These are phyloP conservation scores for Macropodus opercularis DNA, from an alignment of 2,797 vertebrate genomes.

Conservation along the genomic window DNA sequence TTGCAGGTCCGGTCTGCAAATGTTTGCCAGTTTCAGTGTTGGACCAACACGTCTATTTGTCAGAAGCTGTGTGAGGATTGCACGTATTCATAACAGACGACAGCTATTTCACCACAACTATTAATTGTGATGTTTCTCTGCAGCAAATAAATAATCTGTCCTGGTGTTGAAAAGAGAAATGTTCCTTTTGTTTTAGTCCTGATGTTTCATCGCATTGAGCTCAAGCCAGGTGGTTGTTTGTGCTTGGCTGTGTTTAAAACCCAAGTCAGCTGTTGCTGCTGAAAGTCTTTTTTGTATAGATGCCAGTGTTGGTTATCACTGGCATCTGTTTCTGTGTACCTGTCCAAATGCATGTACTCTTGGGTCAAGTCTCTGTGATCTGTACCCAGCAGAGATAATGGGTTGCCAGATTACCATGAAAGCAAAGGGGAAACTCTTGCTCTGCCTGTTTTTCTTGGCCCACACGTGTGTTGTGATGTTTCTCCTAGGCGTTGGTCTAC, in stretches of 20 bases:
- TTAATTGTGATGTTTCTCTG: conserved; percentile 23
- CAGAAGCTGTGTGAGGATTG: conserved; percentile 33
- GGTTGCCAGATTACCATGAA: conserved; percentile 24
- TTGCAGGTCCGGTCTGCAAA: conserved; percentile 26
- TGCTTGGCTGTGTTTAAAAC: conserved; percentile 16
- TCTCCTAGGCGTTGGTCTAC: conserved; percentile 3
- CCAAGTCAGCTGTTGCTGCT: conserved; percentile 21
- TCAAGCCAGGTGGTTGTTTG: conserved; percentile 25
- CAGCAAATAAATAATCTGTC: conserved; percentile 25
- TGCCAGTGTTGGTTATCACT: conserved; percentile 31
- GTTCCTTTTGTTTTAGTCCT: no score
- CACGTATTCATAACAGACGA: conserved; percentile 28
- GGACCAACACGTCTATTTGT: conserved; percentile 44
- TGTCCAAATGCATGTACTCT: conserved; percentile 46
- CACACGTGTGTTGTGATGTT: conserved; percentile 13
- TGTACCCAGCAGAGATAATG: conserved; percentile 36
- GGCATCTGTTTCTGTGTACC: conserved; percentile 42
- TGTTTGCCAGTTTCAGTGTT: conserved; percentile 51
- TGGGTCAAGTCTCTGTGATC: conserved; percentile 22
- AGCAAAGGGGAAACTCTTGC: conserved; percentile 37
- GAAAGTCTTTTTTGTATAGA: conserved; percentile 19
- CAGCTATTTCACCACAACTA: conserved; percentile 24
- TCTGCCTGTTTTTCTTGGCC: conserved; percentile 28
- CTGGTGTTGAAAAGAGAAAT: no score
- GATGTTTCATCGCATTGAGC: conserved; percentile 20